Conservation (phyloP, 2,888 invertebrate species). For the Apotomis turbidana region DNA sequence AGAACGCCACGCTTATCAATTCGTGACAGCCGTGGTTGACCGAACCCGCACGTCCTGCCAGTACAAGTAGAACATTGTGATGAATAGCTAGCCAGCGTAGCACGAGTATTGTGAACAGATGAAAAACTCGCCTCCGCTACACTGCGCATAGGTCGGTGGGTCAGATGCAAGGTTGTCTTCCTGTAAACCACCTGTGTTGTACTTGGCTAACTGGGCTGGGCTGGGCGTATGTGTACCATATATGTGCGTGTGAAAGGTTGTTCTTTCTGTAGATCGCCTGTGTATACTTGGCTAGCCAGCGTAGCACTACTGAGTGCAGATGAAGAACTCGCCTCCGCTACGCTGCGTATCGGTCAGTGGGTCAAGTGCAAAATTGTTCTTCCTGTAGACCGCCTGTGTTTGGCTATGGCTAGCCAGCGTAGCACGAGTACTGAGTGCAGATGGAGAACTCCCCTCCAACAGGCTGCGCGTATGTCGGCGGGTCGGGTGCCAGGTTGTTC, state of each 20-base stretch:
- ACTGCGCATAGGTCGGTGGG: slow-evolving; percentile 72
- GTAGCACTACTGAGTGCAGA: slow-evolving; percentile 73
- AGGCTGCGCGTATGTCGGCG: slow-evolving; percentile 80
- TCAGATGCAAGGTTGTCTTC: slow-evolving; percentile 51
- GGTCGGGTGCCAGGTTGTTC: slow-evolving; percentile 82
- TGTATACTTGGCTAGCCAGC: slow-evolving; percentile 47
- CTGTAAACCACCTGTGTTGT: slow-evolving; percentile 81
- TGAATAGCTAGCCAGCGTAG: slow-evolving; percentile 44
- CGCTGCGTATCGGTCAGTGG: slow-evolving; percentile 76
- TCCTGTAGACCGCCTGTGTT: slow-evolving; percentile 81
- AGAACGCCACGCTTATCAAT: no score
- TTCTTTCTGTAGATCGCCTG: slow-evolving; percentile 81
- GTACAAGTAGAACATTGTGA: no score
- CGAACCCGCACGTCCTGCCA: no score
- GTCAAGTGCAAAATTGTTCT: slow-evolving; percentile 52
- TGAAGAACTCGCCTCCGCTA: slow-evolving; percentile 64
- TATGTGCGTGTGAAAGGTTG: slow-evolving; percentile 79
- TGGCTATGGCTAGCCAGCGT: slow-evolving; percentile 53
- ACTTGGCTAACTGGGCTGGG: slow-evolving; percentile 64
- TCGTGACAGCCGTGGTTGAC: no score
- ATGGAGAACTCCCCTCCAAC: slow-evolving; percentile 67
- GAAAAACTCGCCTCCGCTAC: slow-evolving; percentile 67
- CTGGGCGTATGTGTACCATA: slow-evolving; percentile 78
- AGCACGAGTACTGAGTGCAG: slow-evolving; percentile 73
- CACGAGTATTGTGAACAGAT: slow-evolving; percentile 75